These are phyloP conservation scores for Drosophila insularis DNA, from an alignment of 1,140 invertebrate species.

Conservation along the genomic window DNA sequence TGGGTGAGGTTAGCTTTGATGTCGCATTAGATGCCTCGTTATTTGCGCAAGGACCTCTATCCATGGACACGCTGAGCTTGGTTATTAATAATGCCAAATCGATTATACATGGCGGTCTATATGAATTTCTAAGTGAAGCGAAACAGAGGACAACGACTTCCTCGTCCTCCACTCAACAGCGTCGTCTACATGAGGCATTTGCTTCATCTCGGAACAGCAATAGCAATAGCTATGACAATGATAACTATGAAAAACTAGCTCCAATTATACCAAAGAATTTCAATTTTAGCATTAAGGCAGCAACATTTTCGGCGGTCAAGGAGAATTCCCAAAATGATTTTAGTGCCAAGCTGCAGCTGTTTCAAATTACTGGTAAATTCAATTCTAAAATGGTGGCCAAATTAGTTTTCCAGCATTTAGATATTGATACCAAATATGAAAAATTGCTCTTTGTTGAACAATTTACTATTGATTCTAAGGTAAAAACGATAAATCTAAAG, in stretches of 20 bases:
- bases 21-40: constrained; percentile 89
- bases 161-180: constrained; percentile 44
- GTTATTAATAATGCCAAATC: constrained; percentile 87
- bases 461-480: constrained; percentile 89
- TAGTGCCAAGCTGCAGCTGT: constrained; percentile 84
- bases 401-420: constrained; percentile 86
- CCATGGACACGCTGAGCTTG: constrained; percentile 90
- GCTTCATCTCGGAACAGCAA: constrained; percentile 36
- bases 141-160: constrained; percentile 73
- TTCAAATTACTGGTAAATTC: constrained; percentile 77
- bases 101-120: constrained; percentile 87
- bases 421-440: constrained; percentile 85
- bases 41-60: constrained; percentile 89
- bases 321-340: constrained; percentile 85
- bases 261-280: constrained; percentile 91
- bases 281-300: constrained; percentile 87
- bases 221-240: constrained; percentile 64
- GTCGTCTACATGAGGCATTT: constrained; percentile 15
- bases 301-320: constrained; percentile 86
- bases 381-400: constrained; percentile 85
- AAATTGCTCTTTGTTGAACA: constrained; percentile 87
- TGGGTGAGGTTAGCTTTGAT: constrained; percentile 88
- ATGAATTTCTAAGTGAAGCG: constrained; percentile 84
- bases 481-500: constrained; percentile 66
- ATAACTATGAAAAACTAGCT: constrained; percentile 84